Evolutionary conservation across 1,140 invertebrate genomes (phyloP), one percentile per base, ranked within the genome.

Genomic region (Brachionus manjavacas): DNA sequence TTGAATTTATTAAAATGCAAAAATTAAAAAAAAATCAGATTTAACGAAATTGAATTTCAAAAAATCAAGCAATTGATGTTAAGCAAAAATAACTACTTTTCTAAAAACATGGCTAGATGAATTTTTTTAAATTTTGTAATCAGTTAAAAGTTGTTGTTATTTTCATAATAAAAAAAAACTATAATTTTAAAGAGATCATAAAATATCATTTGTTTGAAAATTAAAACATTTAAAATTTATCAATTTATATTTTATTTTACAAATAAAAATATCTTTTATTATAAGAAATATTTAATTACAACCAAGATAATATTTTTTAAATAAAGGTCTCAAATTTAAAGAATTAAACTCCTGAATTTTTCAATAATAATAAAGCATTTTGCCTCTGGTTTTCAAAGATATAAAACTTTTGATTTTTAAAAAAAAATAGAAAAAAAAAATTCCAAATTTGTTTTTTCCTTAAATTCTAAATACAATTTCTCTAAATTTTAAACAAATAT

Each of bases 401-500:
- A 60, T 20, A 55, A 60, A 60, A 9, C 25, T 20, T 1, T 20
- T 23, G 16, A 16, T 60, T 60, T 60, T 8, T 3, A 23, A 20
- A 20, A 16, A 60, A 60, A 60, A 55, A 0, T 20, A 20, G n/a
- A 60, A 60, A 60, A 55, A 60, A 55, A 16, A 60, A 23, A 60
- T 20, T 23, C 20, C 6, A 3, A 23, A 60, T 60, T 60, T 60
- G 52, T 20, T 20, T 60, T 20, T 60, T 60, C 9, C 52, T 60
- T 7, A 60, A 60, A 60, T 60, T 60, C 52, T 60, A 60, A 60
- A 20, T 60, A 60, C 66, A 68, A 68, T 68, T 31, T 41, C 31
- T 39, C 16, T 72, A 16, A 39, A 39, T 41, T 72, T 72, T 72
- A 72, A 72, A 72, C 31, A 72, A 72, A 41, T 35, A 68, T 68